Conservation (phyloP, 2,113 vertebrate species). For the Myrmecophaga tridactyla region DNA sequence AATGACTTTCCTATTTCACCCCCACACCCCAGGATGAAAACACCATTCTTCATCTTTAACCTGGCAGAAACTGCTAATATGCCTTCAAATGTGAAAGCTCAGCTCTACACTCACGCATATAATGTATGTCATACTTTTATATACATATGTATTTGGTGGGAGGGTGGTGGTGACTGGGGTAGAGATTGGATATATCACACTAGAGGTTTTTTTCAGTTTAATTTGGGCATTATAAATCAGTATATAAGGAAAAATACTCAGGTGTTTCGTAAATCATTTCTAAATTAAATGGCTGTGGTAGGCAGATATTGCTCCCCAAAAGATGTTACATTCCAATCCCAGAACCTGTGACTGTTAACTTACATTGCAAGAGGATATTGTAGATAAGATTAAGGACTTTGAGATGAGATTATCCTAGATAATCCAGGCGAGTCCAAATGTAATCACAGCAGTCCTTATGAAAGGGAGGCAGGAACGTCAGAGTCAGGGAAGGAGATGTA, state of each 20-base stretch:
- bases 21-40: constrained; percentile 92
- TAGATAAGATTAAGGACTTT: not conserved
- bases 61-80: constrained; percentile 88
- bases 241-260: not conserved
- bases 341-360: not conserved
- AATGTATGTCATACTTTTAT: constrained; percentile 82
- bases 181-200: not conserved
- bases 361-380: not conserved
- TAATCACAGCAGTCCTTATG: not conserved
- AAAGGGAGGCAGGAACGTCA: not conserved
- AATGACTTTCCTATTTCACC: not conserved
- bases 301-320: not conserved
- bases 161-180: not conserved
- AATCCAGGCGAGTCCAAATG: not conserved
- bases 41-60: constrained; percentile 96
- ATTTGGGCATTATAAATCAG: not conserved
- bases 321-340: not conserved
- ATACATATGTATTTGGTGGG: not conserved
- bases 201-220: not conserved
- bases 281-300: not conserved
- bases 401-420: not conserved
- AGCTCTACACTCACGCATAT: constrained; percentile 91
- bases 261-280: not conserved
- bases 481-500: not conserved
- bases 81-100: constrained; percentile 82